A percentile compares a stretch with the other conserved stretches of the same genome.
Conservation (phyloP, 2,888 invertebrate species). For the Acanthosoma haemorrhoidale region DNA sequence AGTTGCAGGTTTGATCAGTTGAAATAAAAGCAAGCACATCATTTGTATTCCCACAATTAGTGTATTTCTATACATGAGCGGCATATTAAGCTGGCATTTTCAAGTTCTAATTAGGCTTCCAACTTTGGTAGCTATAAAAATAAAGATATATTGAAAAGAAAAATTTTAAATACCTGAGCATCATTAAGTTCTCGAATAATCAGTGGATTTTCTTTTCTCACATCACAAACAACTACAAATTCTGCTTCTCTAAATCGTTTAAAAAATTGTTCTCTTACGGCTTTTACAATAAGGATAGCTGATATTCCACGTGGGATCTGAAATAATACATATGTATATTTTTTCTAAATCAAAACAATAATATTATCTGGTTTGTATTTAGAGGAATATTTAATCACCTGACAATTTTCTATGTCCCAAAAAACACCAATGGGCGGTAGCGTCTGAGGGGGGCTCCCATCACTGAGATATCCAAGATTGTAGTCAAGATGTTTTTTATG, state of each 20-base stretch:
- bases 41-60: too few species aligned
- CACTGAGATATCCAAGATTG: conserved; percentile 20
- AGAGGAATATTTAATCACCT: conserved; percentile 49
- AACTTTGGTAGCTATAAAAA: too few species aligned
- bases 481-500: background rate
- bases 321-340: too few species aligned
- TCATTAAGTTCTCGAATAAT: conserved; percentile 77
- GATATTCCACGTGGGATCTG: conserved; percentile 76
- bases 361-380: background rate
- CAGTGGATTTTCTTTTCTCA: conserved; percentile 68
- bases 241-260: conserved; percentile 72
- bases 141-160: too few species aligned
- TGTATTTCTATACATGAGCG: too few species aligned
- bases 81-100: too few species aligned
- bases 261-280: conserved; percentile 71
- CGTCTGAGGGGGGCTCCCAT: conserved; percentile 25
- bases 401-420: conserved; percentile 91
- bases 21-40: too few species aligned
- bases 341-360: background rate
- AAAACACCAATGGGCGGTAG: conserved; percentile 75
- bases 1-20: too few species aligned
- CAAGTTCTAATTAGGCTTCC: too few species aligned
- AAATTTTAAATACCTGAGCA: conserved; percentile 59
- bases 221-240: conserved; percentile 86
- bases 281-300: conserved; percentile 67